These are phyloP conservation scores for Cuniculus paca DNA, from an alignment of 2,797 vertebrate species.

Conservation along the genomic window DNA sequence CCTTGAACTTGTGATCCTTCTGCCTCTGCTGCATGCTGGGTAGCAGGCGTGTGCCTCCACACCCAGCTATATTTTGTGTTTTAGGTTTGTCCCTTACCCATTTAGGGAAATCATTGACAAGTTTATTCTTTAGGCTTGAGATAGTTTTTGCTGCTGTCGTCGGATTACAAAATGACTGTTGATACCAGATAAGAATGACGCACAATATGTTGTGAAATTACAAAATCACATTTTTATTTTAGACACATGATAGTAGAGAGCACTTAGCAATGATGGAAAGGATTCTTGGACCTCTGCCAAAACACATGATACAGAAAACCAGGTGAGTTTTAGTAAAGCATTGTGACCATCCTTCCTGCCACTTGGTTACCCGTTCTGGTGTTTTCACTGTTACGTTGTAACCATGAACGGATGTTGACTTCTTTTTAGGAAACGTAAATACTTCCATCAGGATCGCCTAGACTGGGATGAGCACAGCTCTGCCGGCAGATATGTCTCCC, in stretches of 20 bases:
- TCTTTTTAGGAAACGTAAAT: slow-evolving; percentile 91
- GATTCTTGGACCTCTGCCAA: slow-evolving; percentile 93
- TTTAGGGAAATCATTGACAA: background rate
- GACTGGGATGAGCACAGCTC: slow-evolving; percentile 93
- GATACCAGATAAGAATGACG: background rate
- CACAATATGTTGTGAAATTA: background rate
- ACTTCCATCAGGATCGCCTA: slow-evolving; percentile 90
- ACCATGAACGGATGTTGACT: slow-evolving; percentile 4
- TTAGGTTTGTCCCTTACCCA: background rate
- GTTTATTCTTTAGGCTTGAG: background rate
- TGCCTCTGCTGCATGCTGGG: no score
- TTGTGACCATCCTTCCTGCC: background rate
- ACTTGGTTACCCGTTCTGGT: background rate
- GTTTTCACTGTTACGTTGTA: background rate
- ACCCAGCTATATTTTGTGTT: background rate
- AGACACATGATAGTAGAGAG: slow-evolving; percentile 96
- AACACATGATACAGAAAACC: slow-evolving; percentile 93
- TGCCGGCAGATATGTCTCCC: slow-evolving; percentile 91
- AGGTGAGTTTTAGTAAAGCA: slow-evolving; percentile 87
- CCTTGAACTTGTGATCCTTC: no score
- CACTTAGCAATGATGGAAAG: slow-evolving; percentile 99
- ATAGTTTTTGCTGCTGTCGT: background rate
- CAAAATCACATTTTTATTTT: slow-evolving; percentile 57
- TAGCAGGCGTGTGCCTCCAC: no score
- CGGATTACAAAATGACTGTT: background rate